phyloP scores from a whole-genome alignment of 2,797 vertebrate genomes.

The Phalanger gymnotis region DNA sequence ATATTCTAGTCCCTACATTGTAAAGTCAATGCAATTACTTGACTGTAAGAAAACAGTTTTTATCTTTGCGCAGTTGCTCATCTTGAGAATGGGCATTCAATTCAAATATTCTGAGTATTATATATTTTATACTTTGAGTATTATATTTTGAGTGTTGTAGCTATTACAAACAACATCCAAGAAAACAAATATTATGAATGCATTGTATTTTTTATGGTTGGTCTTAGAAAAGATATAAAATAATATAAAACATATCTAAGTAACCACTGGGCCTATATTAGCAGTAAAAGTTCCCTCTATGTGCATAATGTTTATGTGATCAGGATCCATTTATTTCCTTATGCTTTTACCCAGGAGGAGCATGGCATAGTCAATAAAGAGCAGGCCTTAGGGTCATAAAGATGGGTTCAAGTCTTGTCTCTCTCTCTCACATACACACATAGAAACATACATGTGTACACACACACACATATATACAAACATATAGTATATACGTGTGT shows the following conservation, averaged over 20 bases:
- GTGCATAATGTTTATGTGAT: background rate
- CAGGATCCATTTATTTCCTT: background rate
- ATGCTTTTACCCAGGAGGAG: background rate
- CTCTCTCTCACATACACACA: too few species aligned
- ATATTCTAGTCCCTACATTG: too few species aligned
- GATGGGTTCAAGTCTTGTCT: too few species aligned
- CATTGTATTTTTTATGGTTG: background rate
- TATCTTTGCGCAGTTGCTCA: too few species aligned
- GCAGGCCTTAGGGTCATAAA: too few species aligned
- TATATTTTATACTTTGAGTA: slow-evolving; percentile 15
- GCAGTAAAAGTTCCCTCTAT: background rate
- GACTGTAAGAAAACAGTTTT: too few species aligned
- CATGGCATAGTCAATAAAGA: too few species aligned
- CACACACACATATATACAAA: too few species aligned
- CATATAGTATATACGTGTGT: too few species aligned
- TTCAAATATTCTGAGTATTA: slow-evolving; percentile 16
- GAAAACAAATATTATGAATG: background rate
- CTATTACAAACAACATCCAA: background rate
- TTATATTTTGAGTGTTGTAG: slow-evolving; percentile 25
- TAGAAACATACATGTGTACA: too few species aligned
- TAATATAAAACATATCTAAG: background rate
- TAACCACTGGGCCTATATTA: background rate
- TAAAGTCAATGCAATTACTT: too few species aligned
- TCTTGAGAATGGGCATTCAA: background rate
- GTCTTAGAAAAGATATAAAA: background rate